Evolutionary conservation across 2,888 invertebrate species (phyloP).

Genomic region (Malthinus flaveolus): DNA sequence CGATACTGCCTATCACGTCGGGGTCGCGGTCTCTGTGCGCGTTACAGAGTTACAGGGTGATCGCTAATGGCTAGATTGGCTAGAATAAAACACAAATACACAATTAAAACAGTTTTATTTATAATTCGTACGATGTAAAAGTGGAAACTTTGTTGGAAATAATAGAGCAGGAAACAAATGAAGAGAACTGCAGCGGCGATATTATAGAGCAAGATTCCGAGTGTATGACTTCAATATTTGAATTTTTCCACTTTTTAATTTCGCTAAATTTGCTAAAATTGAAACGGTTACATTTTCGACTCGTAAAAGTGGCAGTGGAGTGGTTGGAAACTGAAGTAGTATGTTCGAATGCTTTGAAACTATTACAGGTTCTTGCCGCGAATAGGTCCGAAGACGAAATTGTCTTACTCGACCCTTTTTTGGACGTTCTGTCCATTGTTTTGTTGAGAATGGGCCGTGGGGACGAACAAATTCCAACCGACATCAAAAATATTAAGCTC

Average conservation of each 20-base stretch:
- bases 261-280: constrained; percentile 53
- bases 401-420: constrained; percentile 44
- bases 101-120: too few species aligned
- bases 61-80: too few species aligned
- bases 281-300: constrained; percentile 49
- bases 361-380: constrained; percentile 53
- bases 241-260: constrained; percentile 58
- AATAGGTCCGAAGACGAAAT: constrained; percentile 41
- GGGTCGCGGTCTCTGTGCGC: too few species aligned
- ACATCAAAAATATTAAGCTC: constrained; percentile 49
- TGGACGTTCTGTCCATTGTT: constrained; percentile 52
- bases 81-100: too few species aligned
- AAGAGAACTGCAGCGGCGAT: constrained; percentile 39
- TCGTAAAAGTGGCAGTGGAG: constrained; percentile 54
- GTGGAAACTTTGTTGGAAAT: too few species aligned
- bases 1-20: too few species aligned
- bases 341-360: constrained; percentile 53
- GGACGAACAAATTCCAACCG: constrained; percentile 39
- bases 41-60: too few species aligned
- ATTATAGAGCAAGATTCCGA: constrained; percentile 49
- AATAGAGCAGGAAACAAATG: constrained; percentile 35
- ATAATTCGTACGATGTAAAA: too few species aligned
- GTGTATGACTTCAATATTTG: constrained; percentile 56
- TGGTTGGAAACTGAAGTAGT: constrained; percentile 57
- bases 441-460: constrained; percentile 51